A percentile compares a stretch with the other conserved stretches of the same genome.
Evolutionary conservation across 2,888 invertebrate species (phyloP).

Genomic region (Macropis europaea): DNA sequence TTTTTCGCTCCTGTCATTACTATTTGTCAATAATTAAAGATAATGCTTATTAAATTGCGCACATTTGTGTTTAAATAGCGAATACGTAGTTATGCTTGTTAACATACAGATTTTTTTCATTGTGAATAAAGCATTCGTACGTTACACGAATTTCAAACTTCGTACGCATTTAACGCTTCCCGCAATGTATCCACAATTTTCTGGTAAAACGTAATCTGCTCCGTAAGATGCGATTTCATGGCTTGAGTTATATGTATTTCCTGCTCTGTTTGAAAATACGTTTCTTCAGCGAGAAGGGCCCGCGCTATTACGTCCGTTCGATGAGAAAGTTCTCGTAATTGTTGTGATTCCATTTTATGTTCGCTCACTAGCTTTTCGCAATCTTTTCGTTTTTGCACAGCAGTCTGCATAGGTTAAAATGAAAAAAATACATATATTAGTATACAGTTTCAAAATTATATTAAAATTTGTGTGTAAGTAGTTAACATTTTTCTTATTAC

Average conservation of each 20-base stretch:
- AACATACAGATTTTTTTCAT: not conserved
- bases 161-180: slow-evolving; percentile 81
- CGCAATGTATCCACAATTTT: slow-evolving; percentile 89
- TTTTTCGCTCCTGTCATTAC: slow-evolving; percentile 8
- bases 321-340: slow-evolving; percentile 89
- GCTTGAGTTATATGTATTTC: slow-evolving; percentile 91
- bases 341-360: slow-evolving; percentile 90
- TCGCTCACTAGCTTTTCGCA: slow-evolving; percentile 90
- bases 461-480: not conserved
- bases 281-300: slow-evolving; percentile 95
- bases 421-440: not conserved
- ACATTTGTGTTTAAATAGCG: slow-evolving; percentile 1
- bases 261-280: slow-evolving; percentile 94
- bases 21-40: slow-evolving; percentile 27
- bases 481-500: slow-evolving; percentile 76
- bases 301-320: slow-evolving; percentile 96
- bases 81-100: not conserved
- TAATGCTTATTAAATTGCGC: not conserved
- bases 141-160: slow-evolving; percentile 51
- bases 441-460: not conserved
- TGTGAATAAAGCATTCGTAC: not conserved
- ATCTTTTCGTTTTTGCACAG: slow-evolving; percentile 93
- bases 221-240: slow-evolving; percentile 91
- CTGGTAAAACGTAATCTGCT: slow-evolving; percentile 96
- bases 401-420: slow-evolving; percentile 80